Base-by-base conservation (phyloP, 2,888 invertebrate species). In the Ferdinandea cuprea region DNA sequence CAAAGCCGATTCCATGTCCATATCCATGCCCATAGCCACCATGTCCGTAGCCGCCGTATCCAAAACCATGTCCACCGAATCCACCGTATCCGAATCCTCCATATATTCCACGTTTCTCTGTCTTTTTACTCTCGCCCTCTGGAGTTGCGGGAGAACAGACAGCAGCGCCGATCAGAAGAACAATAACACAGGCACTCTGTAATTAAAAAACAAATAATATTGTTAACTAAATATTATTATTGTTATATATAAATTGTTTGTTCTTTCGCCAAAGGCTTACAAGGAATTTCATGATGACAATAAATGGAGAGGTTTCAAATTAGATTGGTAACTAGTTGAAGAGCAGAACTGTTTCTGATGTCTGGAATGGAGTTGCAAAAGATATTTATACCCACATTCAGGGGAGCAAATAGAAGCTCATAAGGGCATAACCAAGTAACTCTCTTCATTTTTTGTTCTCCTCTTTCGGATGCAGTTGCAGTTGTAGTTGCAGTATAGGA, bases 101-200 rank as follows among this genome's bases (percentile, higher is more conserved):
- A 13, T 81, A 83, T 3, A 85, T 77, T 19, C 85, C 85, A 1
- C 85, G 85, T 46, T 85, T 85, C 44, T 85, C 77, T 30, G 81
- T 85, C 50, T 69, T 81, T 52, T 85, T 85, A 28, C 63, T 68
- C 37, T 63, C 63, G 8, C 63, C 72, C 7, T 58, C 78, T 9
- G 56, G 56, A 19, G 15, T 25, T 17, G 37, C 32, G 19, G 54
- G 25, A 7, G 78, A 40, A 44, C 78, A 56, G 15, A 78, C 21
- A 46, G 11, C 21, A 13, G 56, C 54, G 30, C 68, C 28, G 25
- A 78, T 63, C 40, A 78, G 9, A 6, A 83, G 72, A 19, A 72
- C 30, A 50, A 68, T 15, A 42, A 72, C 21, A 44, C 17, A 28
- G 50, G 58, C 63, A 50, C 35, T 78, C 78, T 83, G 44, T 52